These are phyloP conservation scores for Drosophila arawakana DNA, from an alignment of 1,140 invertebrate genomes.

Conservation along the genomic window DNA sequence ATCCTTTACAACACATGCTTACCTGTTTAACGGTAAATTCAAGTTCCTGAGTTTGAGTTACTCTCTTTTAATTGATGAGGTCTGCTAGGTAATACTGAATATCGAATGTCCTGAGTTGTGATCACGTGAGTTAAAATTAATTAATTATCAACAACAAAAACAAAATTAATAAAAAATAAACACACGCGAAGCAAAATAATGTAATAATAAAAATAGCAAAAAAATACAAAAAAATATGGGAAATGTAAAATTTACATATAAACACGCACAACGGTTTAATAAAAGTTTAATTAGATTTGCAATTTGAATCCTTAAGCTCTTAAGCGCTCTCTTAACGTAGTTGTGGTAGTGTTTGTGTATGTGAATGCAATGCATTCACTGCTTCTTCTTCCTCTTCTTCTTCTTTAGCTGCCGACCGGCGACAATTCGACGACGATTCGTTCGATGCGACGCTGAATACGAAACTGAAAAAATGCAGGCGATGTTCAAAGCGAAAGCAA, in stretches of 20 bases:
- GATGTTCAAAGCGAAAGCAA: conserved; percentile 14
- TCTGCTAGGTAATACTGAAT: conserved; percentile 15
- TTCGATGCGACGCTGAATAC: conserved; percentile 72
- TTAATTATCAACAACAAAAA: no score
- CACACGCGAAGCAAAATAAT: no score
- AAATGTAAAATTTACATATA: no score
- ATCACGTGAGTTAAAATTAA: not conserved
- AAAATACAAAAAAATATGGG: no score
- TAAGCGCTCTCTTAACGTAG: no score
- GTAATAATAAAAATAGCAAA: no score
- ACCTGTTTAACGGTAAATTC: conserved; percentile 38
- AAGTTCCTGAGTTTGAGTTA: conserved; percentile 25
- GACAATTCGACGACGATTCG: conserved; percentile 51
- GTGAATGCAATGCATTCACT: not conserved
- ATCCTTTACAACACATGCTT: conserved; percentile 10
- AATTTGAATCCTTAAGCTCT: no score
- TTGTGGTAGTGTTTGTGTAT: not conserved
- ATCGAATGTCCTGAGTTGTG: conserved; percentile 32
- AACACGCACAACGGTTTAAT: no score
- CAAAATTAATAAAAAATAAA: no score
- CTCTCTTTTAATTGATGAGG: conserved; percentile 5
- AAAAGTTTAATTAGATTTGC: no score
- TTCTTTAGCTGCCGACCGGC: conserved; percentile 42
- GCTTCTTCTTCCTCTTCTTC: conserved; percentile 10
- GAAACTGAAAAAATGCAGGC: conserved; percentile 78